Conservation (phyloP, 92 coral and sea anemone genomes). For the Anthopleura xanthogrammica region DNA sequence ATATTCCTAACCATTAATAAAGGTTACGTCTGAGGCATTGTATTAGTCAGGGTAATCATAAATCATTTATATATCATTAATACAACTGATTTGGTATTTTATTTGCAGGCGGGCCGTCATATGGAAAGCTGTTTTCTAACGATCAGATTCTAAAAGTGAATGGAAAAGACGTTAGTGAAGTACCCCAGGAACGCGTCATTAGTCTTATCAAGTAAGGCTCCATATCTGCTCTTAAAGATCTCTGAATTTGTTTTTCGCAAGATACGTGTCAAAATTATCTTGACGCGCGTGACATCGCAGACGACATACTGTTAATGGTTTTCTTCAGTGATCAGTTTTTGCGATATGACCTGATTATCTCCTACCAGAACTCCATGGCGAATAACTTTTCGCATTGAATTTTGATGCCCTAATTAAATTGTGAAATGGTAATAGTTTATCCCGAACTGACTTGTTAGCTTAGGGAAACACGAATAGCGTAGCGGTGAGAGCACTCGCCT, state of each 20-base stretch:
- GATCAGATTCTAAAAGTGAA: slow-evolving; percentile 90
- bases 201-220: slow-evolving; percentile 83
- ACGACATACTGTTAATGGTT: background rate
- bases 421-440: too few relatives aligned
- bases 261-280: background rate
- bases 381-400: background rate
- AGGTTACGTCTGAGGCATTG: background rate
- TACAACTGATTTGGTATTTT: background rate
- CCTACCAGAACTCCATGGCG: background rate
- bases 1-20: too few relatives aligned
- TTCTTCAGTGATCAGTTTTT: background rate
- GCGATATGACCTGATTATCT: background rate
- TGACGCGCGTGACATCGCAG: background rate
- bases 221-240: background rate
- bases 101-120: slow-evolving; percentile 85
- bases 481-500: too few relatives aligned
- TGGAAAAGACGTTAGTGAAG: slow-evolving; percentile 81
- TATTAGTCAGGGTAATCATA: too few relatives aligned
- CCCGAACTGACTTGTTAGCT: too few relatives aligned
- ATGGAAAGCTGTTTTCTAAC: slow-evolving; percentile 78
- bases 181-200: slow-evolving; percentile 81
- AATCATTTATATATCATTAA: too few relatives aligned
- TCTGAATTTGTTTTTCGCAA: background rate
- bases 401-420: background rate
- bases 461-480: too few relatives aligned